Conservation (phyloP, 2,113 vertebrate genomes). For the Pelobates fuscus region DNA sequence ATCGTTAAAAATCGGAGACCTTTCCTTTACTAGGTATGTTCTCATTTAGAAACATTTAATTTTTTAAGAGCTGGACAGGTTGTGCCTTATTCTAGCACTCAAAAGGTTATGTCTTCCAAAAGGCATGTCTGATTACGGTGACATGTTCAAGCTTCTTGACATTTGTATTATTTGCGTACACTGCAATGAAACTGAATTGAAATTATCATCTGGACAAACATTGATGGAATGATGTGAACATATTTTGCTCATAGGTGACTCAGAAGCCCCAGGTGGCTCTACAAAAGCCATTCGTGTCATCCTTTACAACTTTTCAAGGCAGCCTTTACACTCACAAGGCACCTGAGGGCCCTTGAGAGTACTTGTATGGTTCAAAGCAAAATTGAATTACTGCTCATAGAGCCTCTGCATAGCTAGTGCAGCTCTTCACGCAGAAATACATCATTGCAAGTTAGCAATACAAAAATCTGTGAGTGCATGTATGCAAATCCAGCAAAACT, state of each 20-base stretch:
- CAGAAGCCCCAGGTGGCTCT: constrained; percentile 31
- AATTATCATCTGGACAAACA: constrained; percentile 12
- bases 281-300: constrained; percentile 14
- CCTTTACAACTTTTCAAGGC: not conserved
- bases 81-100: too few relatives aligned
- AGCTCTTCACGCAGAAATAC: not conserved
- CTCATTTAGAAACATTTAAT: too few relatives aligned
- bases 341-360: not conserved
- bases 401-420: not conserved
- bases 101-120: not conserved
- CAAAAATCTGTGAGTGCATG: not conserved
- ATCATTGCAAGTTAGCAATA: not conserved
- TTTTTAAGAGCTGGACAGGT: too few relatives aligned
- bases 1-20: too few relatives aligned
- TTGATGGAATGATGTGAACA: constrained; percentile 2
- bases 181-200: constrained; percentile 7
- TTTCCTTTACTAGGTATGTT: too few relatives aligned
- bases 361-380: constrained; percentile 1
- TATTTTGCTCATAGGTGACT: not conserved
- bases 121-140: constrained; percentile 9
- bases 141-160: constrained; percentile 20
- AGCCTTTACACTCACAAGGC: not conserved
- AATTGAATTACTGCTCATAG: not conserved
- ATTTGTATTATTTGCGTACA: constrained; percentile 19
- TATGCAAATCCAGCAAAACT: not conserved